These are phyloP conservation scores for Haemorhous mexicanus DNA, from an alignment of 2,113 vertebrate genomes.

Conservation along the genomic window DNA sequence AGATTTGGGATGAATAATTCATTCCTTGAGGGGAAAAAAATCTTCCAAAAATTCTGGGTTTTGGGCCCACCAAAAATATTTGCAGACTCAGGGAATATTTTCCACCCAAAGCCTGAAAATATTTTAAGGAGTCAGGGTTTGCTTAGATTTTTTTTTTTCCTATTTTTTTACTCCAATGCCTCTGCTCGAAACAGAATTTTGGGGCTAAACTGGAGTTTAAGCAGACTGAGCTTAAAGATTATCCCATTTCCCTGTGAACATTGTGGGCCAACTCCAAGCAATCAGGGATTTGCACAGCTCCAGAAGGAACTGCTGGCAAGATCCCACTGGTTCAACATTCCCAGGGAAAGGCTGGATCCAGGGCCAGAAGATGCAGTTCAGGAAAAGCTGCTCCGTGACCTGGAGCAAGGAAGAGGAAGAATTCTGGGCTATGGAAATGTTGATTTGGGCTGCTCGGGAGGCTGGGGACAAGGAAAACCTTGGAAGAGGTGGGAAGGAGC, in stretches of 20 bases:
- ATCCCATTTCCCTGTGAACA: background rate
- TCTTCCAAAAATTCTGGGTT: background rate
- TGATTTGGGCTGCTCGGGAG: background rate
- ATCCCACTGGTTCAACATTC: background rate
- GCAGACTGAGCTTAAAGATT: background rate
- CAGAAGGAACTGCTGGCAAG: background rate
- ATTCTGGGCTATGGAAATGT: background rate
- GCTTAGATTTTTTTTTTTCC: background rate
- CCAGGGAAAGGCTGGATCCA: background rate
- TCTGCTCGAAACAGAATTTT: background rate
- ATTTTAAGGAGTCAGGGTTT: background rate
- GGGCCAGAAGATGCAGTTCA: background rate
- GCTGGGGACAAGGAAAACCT: background rate
- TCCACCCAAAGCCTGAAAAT: constrained; percentile 4
- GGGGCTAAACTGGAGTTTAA: background rate
- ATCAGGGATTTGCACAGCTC: background rate
- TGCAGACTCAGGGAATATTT: constrained; percentile 43
- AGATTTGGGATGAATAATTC: background rate
- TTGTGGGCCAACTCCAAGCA: background rate
- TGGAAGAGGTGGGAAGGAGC: background rate
- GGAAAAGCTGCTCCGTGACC: background rate
- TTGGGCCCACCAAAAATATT: constrained; percentile 28
- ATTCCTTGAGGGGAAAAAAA: background rate
- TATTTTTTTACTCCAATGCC: background rate
- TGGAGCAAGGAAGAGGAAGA: background rate